Conservation (phyloP, 1,140 invertebrate genomes). For the Trichogramma pretiosum region DNA sequence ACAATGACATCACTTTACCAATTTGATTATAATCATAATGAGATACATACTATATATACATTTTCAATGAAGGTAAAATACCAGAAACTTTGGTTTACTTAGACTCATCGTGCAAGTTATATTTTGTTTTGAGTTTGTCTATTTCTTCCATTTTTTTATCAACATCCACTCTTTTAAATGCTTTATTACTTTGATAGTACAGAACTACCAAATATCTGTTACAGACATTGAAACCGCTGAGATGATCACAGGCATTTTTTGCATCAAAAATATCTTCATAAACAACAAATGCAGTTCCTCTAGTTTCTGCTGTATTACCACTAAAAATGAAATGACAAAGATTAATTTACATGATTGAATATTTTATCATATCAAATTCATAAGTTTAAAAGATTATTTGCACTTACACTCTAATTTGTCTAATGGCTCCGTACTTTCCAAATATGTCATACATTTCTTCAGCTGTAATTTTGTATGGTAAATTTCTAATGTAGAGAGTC, state of each 20-base stretch:
- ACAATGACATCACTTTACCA: no score
- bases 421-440: slow-evolving; percentile 98
- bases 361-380: neutral
- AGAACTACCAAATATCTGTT: slow-evolving; percentile 96
- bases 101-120: slow-evolving; percentile 57
- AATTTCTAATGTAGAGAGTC: slow-evolving; percentile 92
- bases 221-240: slow-evolving; percentile 98
- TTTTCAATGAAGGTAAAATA: neutral
- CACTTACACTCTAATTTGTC: slow-evolving; percentile 96
- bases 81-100: slow-evolving; percentile 26
- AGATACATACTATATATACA: no score
- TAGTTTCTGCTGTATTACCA: slow-evolving; percentile 94
- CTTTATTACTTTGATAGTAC: slow-evolving; percentile 91
- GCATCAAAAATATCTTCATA: slow-evolving; percentile 99
- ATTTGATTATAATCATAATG: no score
- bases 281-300: slow-evolving; percentile 97
- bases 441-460: slow-evolving; percentile 99
- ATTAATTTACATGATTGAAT: slow-evolving; percentile 9
- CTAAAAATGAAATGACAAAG: slow-evolving; percentile 47
- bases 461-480: slow-evolving; percentile 99
- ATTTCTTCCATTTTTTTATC: slow-evolving; percentile 96
- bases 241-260: slow-evolving; percentile 98
- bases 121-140: slow-evolving; percentile 94
- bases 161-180: slow-evolving; percentile 92
- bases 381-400: neutral